A percentile compares a stretch with the other conserved stretches of the same genome.
Evolutionary conservation across 1,140 invertebrate species (phyloP).

Genomic region (Drosophila equinoxialis): DNA sequence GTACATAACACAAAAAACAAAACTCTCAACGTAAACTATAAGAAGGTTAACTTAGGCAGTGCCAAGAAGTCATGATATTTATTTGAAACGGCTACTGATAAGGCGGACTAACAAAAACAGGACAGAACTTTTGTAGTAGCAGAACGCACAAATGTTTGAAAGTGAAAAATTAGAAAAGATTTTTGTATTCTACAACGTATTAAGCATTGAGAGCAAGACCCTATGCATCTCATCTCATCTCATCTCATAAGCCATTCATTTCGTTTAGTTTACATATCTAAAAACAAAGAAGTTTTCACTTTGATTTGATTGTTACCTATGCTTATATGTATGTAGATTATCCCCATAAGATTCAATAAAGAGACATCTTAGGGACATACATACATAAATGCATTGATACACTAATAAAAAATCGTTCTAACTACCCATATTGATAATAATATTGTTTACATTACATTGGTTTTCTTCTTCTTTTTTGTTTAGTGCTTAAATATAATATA

Average conservation of each 20-base stretch:
- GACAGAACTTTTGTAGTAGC: constrained; percentile 12
- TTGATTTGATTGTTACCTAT: constrained; percentile 43
- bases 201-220: constrained; percentile 9
- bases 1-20: constrained; percentile 49
- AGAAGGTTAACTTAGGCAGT: background rate
- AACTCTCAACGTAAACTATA: background rate
- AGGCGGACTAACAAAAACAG: no score
- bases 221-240: constrained; percentile 8
- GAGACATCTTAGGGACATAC: constrained; percentile 22
- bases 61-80: background rate
- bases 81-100: no score
- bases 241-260: constrained; percentile 25
- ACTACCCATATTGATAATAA: constrained; percentile 43
- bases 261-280: constrained; percentile 50
- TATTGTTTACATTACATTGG: constrained; percentile 38
- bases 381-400: constrained; percentile 14
- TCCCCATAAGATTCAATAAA: constrained; percentile 25
- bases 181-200: background rate
- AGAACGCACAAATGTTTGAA: constrained; percentile 58
- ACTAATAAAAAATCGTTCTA: constrained; percentile 64
- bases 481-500: constrained; percentile 27
- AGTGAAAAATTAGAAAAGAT: constrained; percentile 12
- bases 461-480: constrained; percentile 15
- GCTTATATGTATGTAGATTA: background rate
- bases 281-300: constrained; percentile 40